Base-by-base conservation (phyloP, 2,888 invertebrate genomes). In the Ophonus ardosiacus region DNA sequence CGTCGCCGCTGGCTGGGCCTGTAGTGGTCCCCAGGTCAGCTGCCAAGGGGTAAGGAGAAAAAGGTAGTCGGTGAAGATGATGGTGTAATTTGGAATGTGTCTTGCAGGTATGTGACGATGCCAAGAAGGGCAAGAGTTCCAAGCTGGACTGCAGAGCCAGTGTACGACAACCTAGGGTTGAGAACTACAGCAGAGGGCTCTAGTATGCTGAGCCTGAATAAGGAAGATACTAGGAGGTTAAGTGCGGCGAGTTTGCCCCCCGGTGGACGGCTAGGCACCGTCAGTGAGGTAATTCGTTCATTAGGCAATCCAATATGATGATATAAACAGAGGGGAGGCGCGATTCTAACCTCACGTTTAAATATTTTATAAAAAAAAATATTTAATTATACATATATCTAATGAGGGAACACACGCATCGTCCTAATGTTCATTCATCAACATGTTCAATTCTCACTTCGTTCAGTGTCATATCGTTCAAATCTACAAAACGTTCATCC, bases 141-240 rank as follows among this genome's bases (percentile, higher is more conserved):
- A 89, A 97, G 97, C 96, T 95, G 95, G 88, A 95, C 91, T 84
- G 93, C 94, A 84, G 96, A 97, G 89, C 97, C 97, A 0, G 93
- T 97, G 24, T 97, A 97, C 90, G 97, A 97, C 89, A 97, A 97
- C 90, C 92, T 97, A 71, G 97, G 97, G 0, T 91, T 96, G 17
- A 93, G 97, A 80, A 97, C 97, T 17, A 97, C 97, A 17, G 97
- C 96, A 17, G 96, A 96, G 86, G 97, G 97, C n/a, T 96, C 96
- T 89, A 96, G 96, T 2, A 94, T 94, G 10, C 91, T 96, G 43
- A 96, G 96, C 83, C 90, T 97, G 84, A 96, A 96, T 90, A 96
- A 96, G 43, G 43, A 51, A 13, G 43, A 51, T 13, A 51, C 43
- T 13, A 51, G 43, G 43, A 51, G 43, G 13, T 51, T 51, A 51